Percentiles rank a stretch among this genome's conserved stretches.
phyloP scores from a whole-genome alignment of 1,140 invertebrate species.

The Acyrthosiphon pisum region DNA sequence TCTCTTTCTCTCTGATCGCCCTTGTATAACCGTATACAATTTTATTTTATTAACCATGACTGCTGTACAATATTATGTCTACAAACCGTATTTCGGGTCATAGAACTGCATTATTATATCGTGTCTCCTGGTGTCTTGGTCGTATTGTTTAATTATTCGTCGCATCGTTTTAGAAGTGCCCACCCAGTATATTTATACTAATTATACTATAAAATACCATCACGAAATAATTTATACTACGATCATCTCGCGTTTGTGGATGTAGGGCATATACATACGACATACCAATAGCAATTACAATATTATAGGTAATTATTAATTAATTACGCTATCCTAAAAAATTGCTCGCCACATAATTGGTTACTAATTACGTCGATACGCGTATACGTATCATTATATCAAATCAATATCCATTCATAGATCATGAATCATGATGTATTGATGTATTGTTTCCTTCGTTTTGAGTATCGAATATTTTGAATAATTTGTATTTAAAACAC shows the following conservation, averaged over 20 bases:
- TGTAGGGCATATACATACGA: not conserved
- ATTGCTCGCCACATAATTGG: not conserved
- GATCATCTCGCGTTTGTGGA: not conserved
- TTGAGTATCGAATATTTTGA: not conserved
- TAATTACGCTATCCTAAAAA: not conserved
- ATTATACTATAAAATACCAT: not conserved
- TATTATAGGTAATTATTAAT: not conserved
- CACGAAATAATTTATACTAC: constrained; percentile 1
- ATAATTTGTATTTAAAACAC: not conserved
- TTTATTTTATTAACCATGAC: not conserved
- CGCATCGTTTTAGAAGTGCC: not conserved
- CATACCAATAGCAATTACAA: not conserved
- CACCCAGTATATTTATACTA: not conserved
- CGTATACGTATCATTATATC: not conserved
- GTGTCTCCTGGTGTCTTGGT: not conserved
- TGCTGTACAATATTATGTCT: not conserved
- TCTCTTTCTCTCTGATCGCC: not conserved
- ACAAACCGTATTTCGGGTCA: not conserved
- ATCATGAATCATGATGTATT: not conserved
- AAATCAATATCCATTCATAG: not conserved
- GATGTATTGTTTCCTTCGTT: not conserved
- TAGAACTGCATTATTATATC: not conserved
- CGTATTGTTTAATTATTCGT: not conserved
- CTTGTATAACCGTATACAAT: not conserved
- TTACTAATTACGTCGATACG: not conserved